Base-by-base conservation (phyloP, 1,140 invertebrate species). In the Papilio aristodemus region DNA sequence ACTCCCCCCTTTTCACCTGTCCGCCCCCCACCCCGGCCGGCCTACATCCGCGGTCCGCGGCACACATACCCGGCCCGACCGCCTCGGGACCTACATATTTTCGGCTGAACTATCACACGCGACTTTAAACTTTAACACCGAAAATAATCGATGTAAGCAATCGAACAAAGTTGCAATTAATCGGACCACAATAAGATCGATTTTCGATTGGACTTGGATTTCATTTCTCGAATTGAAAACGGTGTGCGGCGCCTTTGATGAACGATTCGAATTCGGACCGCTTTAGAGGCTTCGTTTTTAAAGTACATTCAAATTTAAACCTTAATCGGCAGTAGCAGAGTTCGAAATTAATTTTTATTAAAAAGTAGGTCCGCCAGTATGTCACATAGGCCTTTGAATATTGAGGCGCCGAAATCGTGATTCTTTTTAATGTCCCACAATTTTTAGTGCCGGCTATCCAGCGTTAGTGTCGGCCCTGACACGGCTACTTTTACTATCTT, bases 71-170 rank as follows among this genome's bases (percentile, higher is more conserved):
- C 76, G 79, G 79, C 81, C 77, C 80, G 80, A 87, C 83, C 84
- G 85, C 78, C 84, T 80, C 80, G 74, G 74, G 79, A 77, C 85
- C 85, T 77, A 87, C 70, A 84, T 85, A 80, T 85, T 86, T 86
- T 77, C 73, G 79, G 67, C 72, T 17, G 32, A 75, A 70, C 37
- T 46, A 22, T 54, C 60, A 10, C 69, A 77, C 19, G 25, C 67
- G 64, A 78, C 72, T 75, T 69, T 72, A 19, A 43, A 83, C 78
- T 66, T 82, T 79, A 74, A 19, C 39, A 36, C 3, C 63, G 22
- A n/a, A 25, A 50, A 50, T 8, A 62, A 37, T 37, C 39, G 13
- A 50, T 50, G 19, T 3, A 8, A 27, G 6, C 27, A 27, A 50
- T 32, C 63, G 25, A 66, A 36, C 32, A 41, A 66, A 66, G 32